Evolutionary conservation across 2,888 invertebrate species (phyloP), one percentile per base, ranked within the genome.

Genomic region (Capitulum mitella): DNA sequence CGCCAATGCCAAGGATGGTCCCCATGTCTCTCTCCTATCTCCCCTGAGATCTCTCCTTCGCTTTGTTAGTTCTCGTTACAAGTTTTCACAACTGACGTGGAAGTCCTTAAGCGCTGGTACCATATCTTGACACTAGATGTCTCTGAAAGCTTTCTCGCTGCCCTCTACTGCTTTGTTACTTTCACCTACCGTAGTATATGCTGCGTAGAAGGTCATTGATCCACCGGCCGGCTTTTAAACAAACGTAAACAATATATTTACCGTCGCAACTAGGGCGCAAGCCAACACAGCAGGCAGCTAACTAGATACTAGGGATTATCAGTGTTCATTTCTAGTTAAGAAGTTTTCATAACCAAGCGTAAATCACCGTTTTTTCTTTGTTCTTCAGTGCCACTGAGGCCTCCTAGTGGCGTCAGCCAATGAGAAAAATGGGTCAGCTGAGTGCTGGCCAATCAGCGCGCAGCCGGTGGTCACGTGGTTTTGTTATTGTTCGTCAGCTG

Each of bases 401-500:
- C 76, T 32, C 26, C 10, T 46, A 29, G 32, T 43, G 58, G 29
- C 43, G 29, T 29, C 46, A 76, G 46, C 78, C 83, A 83, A 83
- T 83, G 81, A 78, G 80, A 81, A 82, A 82, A 82, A 79, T 82
- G 81, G 83, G 82, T 83, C 82, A 82, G 78, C 77, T 78, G 79
- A 46, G 75, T 78, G 78, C 37, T 75, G 76, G 78, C 83, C 83
- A 83, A 83, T 83, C 80, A 80, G 77, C 40, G 34, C n/a, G 54
- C 70, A 22, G 79, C 70, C 70, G 76, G 80, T 81, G 83, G 78
- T 83, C 83, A 83, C 83, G 83, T 83, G 83, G 83, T 82, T 83
- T 83, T 83, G 83, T 83, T 83, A 82, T 83, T 82, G 82, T 82
- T 82, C 80, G 79, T 80, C 80, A 80, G 80, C 80, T 81, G 81